Conservation (phyloP, 2,797 vertebrate genomes). For the Chelidonichthys spinosus region DNA sequence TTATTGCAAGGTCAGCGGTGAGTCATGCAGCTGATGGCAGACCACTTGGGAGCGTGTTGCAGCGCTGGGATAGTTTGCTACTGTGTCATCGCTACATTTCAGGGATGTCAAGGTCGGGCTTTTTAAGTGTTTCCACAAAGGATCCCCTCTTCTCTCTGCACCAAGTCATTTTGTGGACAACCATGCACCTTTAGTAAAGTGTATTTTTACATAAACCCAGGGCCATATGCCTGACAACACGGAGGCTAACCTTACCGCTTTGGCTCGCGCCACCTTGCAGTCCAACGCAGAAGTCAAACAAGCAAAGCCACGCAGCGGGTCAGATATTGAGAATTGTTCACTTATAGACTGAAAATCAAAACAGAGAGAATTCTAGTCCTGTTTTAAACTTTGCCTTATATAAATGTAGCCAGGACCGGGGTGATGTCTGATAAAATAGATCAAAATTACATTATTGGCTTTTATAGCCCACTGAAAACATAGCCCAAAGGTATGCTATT, state of each 20-base stretch:
- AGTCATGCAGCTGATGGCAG: slow-evolving; percentile 63
- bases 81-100: slow-evolving; percentile 68
- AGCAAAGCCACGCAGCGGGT: slow-evolving; percentile 76
- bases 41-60: slow-evolving; percentile 47
- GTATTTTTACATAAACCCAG: slow-evolving; percentile 61
- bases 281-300: slow-evolving; percentile 73
- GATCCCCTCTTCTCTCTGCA: slow-evolving; percentile 36
- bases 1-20: slow-evolving; percentile 72
- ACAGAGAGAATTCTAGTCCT: slow-evolving; percentile 72
- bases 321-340: slow-evolving; percentile 72
- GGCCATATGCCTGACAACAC: slow-evolving; percentile 57
- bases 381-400: slow-evolving; percentile 78
- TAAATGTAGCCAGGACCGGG: slow-evolving; percentile 74
- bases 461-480: slow-evolving; percentile 88
- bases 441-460: slow-evolving; percentile 89
- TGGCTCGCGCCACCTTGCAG: slow-evolving; percentile 37
- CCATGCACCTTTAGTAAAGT: slow-evolving; percentile 51
- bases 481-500: slow-evolving; percentile 87
- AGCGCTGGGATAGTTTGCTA: slow-evolving; percentile 62
- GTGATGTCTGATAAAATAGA: slow-evolving; percentile 88
- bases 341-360: slow-evolving; percentile 69
- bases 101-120: slow-evolving; percentile 63
- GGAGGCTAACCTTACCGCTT: slow-evolving; percentile 48
- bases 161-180: slow-evolving; percentile 52
- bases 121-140: slow-evolving; percentile 55